These are phyloP conservation scores for Pseudococcus viburni DNA, from an alignment of 2,888 invertebrate genomes.

Conservation along the genomic window DNA sequence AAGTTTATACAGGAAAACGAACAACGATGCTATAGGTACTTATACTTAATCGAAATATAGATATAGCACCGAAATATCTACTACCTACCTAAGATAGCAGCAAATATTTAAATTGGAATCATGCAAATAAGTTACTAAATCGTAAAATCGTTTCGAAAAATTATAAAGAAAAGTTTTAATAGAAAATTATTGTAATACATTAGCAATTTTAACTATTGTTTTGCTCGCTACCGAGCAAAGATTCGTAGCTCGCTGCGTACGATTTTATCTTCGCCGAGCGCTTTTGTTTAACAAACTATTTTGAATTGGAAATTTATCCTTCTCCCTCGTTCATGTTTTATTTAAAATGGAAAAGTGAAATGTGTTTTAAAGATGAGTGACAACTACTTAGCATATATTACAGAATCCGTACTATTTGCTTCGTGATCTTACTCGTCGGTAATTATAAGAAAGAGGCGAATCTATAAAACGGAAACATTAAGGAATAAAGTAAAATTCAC, in stretches of 20 bases:
- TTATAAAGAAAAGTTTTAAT: conserved; percentile 64
- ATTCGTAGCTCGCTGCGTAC: conserved; percentile 24
- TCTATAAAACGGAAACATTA: conserved; percentile 45
- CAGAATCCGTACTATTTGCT: not conserved
- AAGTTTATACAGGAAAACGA: conserved; percentile 24
- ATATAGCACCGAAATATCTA: not conserved
- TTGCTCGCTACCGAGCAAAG: conserved; percentile 12
- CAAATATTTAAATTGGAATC: conserved; percentile 61
- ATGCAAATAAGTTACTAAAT: conserved; percentile 49
- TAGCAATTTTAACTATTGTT: conserved; percentile 64
- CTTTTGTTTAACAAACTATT: conserved; percentile 65
- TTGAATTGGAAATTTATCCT: conserved; percentile 66
- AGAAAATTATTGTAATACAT: conserved; percentile 65
- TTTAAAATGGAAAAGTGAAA: conserved; percentile 64
- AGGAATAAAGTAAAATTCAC: conserved; percentile 4
- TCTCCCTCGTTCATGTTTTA: conserved; percentile 64
- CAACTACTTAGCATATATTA: conserved; percentile 66
- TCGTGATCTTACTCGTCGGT: conserved; percentile 2
- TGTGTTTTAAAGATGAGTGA: conserved; percentile 65
- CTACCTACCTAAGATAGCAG: not conserved
- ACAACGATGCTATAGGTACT: not conserved
- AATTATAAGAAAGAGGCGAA: conserved; percentile 36
- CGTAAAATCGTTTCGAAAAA: conserved; percentile 46
- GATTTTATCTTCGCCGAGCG: conserved; percentile 45
- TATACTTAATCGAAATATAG: not conserved